Conservation (phyloP, 2,888 invertebrate species). For the Eupelmus urozonus region DNA sequence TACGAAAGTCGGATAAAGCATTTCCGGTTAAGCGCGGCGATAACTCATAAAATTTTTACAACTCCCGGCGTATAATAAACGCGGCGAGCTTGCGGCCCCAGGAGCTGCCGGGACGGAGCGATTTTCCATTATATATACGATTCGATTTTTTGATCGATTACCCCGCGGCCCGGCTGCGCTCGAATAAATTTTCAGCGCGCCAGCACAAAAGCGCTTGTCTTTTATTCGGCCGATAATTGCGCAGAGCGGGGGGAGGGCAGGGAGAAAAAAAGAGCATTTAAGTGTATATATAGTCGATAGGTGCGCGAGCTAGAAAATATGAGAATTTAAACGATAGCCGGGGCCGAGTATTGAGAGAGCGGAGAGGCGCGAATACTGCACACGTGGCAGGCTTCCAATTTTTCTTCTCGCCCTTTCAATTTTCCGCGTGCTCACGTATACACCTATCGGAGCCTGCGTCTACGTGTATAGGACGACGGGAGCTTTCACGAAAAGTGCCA, state of each 20-base stretch:
- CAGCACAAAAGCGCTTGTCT: not conserved
- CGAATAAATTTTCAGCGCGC: not conserved
- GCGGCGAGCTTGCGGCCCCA: too few relatives aligned
- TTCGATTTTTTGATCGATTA: constrained; percentile 12
- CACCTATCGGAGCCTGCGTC: not conserved
- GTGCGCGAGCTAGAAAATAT: constrained; percentile 14
- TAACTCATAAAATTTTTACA: constrained; percentile 28
- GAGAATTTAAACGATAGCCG: constrained; percentile 22
- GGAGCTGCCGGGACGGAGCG: too few relatives aligned
- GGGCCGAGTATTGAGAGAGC: not conserved
- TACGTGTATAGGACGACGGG: not conserved
- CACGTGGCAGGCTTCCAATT: constrained; percentile 43
- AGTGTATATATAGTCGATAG: not conserved
- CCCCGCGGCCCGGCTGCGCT: not conserved
- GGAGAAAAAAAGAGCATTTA: too few relatives aligned
- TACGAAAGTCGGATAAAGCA: not conserved
- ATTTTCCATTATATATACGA: too few relatives aligned
- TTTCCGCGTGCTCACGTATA: not conserved
- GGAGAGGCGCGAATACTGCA: too few relatives aligned
- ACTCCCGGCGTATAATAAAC: not conserved
- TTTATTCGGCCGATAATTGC: constrained; percentile 31
- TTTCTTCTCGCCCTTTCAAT: constrained; percentile 36
- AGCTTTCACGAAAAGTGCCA: constrained; percentile 33
- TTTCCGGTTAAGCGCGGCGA: not conserved
- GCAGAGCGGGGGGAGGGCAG: not conserved